These are phyloP conservation scores for Paramisgurnus dabryanus DNA, from an alignment of 2,113 vertebrate genomes.

Conservation along the genomic window DNA sequence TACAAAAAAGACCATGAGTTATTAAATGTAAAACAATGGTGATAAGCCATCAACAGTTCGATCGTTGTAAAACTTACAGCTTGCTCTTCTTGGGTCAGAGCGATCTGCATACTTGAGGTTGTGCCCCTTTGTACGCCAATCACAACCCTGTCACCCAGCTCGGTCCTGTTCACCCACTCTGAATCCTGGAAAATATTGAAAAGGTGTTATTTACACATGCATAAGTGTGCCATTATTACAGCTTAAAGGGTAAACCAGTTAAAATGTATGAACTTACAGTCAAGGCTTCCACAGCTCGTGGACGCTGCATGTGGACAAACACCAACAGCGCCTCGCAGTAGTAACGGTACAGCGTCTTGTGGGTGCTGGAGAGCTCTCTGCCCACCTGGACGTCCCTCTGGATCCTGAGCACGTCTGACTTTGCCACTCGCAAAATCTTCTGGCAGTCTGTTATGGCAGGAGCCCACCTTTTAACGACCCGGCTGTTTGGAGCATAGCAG, in stretches of 20 bases:
- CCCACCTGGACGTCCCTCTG: neutral
- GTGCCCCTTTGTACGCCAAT: neutral
- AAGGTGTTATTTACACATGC: neutral
- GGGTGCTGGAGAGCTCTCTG: neutral
- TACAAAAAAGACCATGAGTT: neutral
- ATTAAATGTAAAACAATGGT: neutral
- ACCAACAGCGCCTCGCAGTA: too few species aligned
- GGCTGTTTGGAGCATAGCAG: neutral
- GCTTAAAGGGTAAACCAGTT: too few species aligned
- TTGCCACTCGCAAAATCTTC: neutral
- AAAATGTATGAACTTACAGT: too few species aligned
- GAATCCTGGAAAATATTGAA: neutral
- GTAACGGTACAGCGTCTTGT: neutral
- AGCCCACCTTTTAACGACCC: neutral
- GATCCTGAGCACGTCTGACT: neutral
- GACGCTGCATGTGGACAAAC: too few species aligned
- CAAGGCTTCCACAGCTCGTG: too few species aligned
- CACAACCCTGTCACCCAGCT: neutral
- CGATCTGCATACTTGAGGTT: too few species aligned
- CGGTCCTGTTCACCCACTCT: neutral
- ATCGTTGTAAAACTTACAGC: neutral
- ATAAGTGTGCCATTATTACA: neutral
- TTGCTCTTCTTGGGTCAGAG: slow-evolving; percentile 1
- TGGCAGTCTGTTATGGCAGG: neutral
- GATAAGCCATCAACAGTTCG: neutral